These are phyloP conservation scores for Lobophora halterata DNA, from an alignment of 2,888 invertebrate genomes.

Conservation along the genomic window DNA sequence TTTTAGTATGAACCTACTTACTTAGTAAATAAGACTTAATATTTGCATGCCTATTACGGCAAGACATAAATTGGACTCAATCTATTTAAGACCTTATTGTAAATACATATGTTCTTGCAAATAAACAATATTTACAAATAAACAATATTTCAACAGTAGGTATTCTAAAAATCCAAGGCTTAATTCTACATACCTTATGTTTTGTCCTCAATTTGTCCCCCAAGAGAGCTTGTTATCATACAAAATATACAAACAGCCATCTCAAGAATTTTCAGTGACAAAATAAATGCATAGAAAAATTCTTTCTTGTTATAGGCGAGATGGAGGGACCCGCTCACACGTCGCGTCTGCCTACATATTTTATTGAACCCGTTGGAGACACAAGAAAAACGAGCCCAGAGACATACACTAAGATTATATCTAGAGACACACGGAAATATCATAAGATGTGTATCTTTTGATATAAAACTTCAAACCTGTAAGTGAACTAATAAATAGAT, in stretches of 20 bases:
- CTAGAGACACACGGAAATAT: background rate
- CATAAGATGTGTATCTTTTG: background rate
- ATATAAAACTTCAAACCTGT: too few relatives aligned
- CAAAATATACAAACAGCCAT: conserved; percentile 44
- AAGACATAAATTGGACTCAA: too few relatives aligned
- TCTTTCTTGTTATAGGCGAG: conserved; percentile 78
- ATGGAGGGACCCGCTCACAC: conserved; percentile 57
- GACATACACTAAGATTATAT: conserved; percentile 48
- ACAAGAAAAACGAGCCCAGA: conserved; percentile 34
- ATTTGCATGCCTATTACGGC: too few relatives aligned
- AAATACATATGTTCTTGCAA: too few relatives aligned
- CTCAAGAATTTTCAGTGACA: conserved; percentile 61
- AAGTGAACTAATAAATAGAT: too few relatives aligned
- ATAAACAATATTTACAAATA: too few relatives aligned
- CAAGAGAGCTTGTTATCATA: conserved; percentile 37
- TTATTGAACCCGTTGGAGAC: conserved; percentile 61
- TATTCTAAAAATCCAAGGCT: too few relatives aligned
- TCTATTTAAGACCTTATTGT: too few relatives aligned
- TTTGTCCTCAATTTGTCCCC: conserved; percentile 15
- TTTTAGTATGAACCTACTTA: too few relatives aligned
- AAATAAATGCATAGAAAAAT: conserved; percentile 77
- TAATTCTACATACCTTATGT: conserved; percentile 12
- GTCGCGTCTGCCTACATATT: conserved; percentile 75
- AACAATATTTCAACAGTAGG: too few relatives aligned
- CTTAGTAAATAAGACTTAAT: too few relatives aligned